Conservation (phyloP, 2,113 vertebrate genomes). For the Triplophysa tibetana region DNA sequence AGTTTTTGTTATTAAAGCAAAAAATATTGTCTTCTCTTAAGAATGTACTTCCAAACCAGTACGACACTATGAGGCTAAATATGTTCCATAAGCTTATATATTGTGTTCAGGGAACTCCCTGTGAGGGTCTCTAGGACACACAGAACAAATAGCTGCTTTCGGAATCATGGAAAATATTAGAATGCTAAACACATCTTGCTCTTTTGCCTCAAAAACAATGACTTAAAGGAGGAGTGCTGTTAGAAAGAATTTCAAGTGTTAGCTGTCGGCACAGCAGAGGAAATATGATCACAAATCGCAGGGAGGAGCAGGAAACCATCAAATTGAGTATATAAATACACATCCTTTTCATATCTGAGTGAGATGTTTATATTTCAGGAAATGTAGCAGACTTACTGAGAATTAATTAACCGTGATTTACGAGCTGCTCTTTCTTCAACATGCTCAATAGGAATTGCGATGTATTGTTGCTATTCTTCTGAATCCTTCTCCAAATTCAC, state of each 20-base stretch:
- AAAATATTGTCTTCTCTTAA: not conserved
- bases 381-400: too few relatives aligned
- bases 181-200: not conserved
- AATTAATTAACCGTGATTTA: too few relatives aligned
- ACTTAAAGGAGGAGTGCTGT: not conserved
- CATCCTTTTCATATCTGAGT: too few relatives aligned
- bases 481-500: too few relatives aligned
- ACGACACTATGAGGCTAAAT: not conserved
- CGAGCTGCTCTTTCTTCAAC: too few relatives aligned
- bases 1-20: not conserved
- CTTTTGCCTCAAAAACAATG: not conserved
- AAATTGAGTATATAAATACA: too few relatives aligned
- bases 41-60: not conserved
- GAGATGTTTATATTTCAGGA: too few relatives aligned
- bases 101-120: not conserved
- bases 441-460: too few relatives aligned
- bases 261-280: not conserved
- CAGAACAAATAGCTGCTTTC: not conserved
- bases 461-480: too few relatives aligned
- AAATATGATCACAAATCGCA: not conserved
- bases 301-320: slow-evolving; percentile 22
- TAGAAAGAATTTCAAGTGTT: too few relatives aligned
- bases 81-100: too few relatives aligned
- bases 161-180: not conserved
- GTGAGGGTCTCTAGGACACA: not conserved